These are phyloP conservation scores for Auanema sp. DNA, from an alignment of 2,888 invertebrate species.

Conservation along the genomic window DNA sequence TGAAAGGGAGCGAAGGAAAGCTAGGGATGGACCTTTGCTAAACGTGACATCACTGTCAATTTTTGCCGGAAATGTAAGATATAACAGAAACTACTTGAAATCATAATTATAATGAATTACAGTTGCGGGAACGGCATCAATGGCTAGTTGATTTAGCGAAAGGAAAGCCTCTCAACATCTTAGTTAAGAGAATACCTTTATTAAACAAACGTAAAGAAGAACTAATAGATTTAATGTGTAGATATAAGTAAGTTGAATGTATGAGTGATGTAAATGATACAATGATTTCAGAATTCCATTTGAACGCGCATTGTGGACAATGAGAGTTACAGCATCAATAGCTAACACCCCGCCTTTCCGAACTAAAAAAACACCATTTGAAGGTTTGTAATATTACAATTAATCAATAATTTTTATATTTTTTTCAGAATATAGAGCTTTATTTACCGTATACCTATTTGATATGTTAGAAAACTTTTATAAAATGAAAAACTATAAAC, in stretches of 20 bases:
- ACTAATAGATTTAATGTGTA: constrained; percentile 37
- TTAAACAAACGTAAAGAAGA: constrained; percentile 34
- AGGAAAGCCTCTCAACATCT: constrained; percentile 28
- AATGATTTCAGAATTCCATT: constrained; percentile 24
- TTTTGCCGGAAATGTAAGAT: too few species aligned
- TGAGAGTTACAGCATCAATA: constrained; percentile 19
- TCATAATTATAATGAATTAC: constrained; percentile 4
- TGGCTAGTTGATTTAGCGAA: constrained; percentile 49
- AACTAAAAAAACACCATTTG: constrained; percentile 25
- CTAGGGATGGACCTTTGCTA: too few species aligned
- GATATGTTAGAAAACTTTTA: too few species aligned
- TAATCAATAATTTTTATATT: background rate
- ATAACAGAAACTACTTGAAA: too few species aligned
- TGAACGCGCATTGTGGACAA: constrained; percentile 30
- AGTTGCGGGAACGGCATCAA: constrained; percentile 19
- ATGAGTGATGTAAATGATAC: background rate
- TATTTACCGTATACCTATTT: too few species aligned
- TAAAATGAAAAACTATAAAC: too few species aligned
- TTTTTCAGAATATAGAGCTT: constrained; percentile 11
- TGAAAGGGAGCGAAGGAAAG: too few species aligned
- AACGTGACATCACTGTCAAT: too few species aligned
- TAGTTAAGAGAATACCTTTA: constrained; percentile 30
- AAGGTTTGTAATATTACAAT: background rate
- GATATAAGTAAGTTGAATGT: constrained; percentile 33
- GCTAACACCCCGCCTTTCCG: constrained; percentile 4